A percentile compares a stretch with the other conserved stretches of the same genome.
phyloP scores from a whole-genome alignment of 2,113 vertebrate genomes.

The Heterochromis multidens region DNA sequence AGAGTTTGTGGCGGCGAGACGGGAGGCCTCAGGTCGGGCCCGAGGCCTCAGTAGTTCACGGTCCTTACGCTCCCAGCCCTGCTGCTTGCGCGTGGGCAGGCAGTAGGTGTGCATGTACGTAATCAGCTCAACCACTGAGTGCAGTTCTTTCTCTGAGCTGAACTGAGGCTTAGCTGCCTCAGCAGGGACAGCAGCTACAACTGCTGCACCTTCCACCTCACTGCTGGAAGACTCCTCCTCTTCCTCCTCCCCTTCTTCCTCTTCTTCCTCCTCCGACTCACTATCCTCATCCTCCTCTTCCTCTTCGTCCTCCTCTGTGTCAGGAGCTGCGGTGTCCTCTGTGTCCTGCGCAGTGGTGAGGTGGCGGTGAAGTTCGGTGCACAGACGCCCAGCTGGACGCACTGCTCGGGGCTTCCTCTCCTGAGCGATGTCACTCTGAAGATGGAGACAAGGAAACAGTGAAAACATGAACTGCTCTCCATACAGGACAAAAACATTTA shows the following conservation, averaged over 20 bases:
- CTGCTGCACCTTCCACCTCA: slow-evolving; percentile 47
- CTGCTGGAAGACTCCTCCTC: slow-evolving; percentile 79
- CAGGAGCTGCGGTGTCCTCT: slow-evolving; percentile 45
- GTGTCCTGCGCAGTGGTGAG: slow-evolving; percentile 80
- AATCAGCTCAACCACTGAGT: slow-evolving; percentile 89
- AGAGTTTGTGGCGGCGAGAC: slow-evolving; percentile 36
- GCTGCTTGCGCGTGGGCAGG: slow-evolving; percentile 86
- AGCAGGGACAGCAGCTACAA: background rate
- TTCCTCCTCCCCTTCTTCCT: slow-evolving; percentile 41
- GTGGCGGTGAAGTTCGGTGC: slow-evolving; percentile 92
- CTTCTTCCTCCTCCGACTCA: slow-evolving; percentile 74
- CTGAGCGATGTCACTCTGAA: slow-evolving; percentile 76
- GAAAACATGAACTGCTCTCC: background rate
- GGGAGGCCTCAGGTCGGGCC: slow-evolving; percentile 18
- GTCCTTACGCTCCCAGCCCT: slow-evolving; percentile 68
- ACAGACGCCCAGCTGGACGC: slow-evolving; percentile 81
- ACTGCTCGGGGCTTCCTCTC: slow-evolving; percentile 76
- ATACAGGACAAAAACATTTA: background rate
- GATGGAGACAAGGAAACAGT: background rate
- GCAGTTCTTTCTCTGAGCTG: slow-evolving; percentile 81
- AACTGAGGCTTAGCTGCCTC: slow-evolving; percentile 60
- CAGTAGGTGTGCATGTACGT: slow-evolving; percentile 99
- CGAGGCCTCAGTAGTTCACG: slow-evolving; percentile 69
- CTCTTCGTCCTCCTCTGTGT: slow-evolving; percentile 73
- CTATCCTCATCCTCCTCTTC: slow-evolving; percentile 68